Evolutionary conservation across 2,797 vertebrate genomes (phyloP), one percentile per base, ranked within the genome.

Genomic region (Manis crassicaudata): DNA sequence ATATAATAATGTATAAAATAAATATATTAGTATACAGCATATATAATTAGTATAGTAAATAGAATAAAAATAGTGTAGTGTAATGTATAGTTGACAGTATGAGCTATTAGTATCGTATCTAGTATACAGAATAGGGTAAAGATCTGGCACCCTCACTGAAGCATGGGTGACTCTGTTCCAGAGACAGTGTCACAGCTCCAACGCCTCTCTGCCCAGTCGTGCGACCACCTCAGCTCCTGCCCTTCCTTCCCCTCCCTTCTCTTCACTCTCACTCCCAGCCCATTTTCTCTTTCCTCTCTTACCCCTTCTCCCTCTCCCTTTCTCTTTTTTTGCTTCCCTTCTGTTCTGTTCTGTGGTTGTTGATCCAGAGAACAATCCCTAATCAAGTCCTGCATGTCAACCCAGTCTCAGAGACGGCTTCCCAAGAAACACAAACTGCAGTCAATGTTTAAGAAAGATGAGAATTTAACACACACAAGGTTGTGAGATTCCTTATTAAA

Each of bases 401-500:
- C 4, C 72, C n/a, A 52, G 13, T 20, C 76, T 96, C 52, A 80
- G 27, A 87, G 32, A 35, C 25, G 37, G 46, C 21, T 88, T 80
- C n/a, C 37, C 54, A 77, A 27, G 46, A 17, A 52, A 83, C 18
- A 79, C 21, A 40, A 40, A 60, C 0, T 56, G 37, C 9, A 73
- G 23, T 8, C 43, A n/a, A 32, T 63, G 32, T 5, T 88, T 76
- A 76, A 68, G 27, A 89, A 63, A 94, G 27, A 83, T 67, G 58
- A 73, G 7, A 88, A 87, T 5, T 80, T 35, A 82, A 75, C 8
- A 29, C n/a, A 89, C 58, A 58, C 27, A 11, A 60, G 10, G 65
- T 72, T 60, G 5, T 77, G 80, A 40, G 10, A 76, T 77, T 72
- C 79, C 16, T 86, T 32, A 77, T 88, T 88, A 23, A 82, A 88